Evolutionary conservation across 1,140 invertebrate species (phyloP).

Genomic region (Paralvinella palmiformis): DNA sequence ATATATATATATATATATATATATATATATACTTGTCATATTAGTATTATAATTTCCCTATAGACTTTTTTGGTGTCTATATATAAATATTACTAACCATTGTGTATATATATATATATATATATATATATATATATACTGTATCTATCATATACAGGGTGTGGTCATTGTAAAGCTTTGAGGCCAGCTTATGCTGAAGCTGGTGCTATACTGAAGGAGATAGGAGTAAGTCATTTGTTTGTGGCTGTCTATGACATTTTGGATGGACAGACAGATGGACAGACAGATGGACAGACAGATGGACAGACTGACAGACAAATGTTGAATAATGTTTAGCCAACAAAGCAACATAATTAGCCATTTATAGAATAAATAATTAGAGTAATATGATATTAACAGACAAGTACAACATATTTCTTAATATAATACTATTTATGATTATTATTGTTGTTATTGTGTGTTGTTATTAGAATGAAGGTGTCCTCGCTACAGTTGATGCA

Average conservation of each 20-base stretch:
- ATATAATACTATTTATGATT: not conserved
- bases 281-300: too few relatives aligned
- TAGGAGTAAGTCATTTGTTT: conserved; percentile 29
- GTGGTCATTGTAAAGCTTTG: conserved; percentile 55
- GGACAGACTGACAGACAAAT: too few relatives aligned
- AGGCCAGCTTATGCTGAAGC: conserved; percentile 51
- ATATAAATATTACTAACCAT: not conserved
- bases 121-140: conserved; percentile 14
- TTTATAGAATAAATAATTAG: not conserved
- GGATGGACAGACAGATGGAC: too few relatives aligned
- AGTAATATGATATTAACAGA: not conserved
- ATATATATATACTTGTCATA: too few relatives aligned
- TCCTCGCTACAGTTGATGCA: conserved; percentile 94
- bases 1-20: too few relatives aligned
- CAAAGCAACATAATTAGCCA: not conserved
- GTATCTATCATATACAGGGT: conserved; percentile 31
- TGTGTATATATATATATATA: not conserved
- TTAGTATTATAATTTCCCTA: conserved; percentile 65
- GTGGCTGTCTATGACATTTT: not conserved
- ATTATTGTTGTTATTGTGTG: not conserved
- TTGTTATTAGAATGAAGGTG: conserved; percentile 10
- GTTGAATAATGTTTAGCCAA: not conserved
- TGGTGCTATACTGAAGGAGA: conserved; percentile 36
- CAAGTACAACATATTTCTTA: not conserved
- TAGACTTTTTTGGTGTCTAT: not conserved